Evolutionary conservation across 2,888 invertebrate genomes (phyloP), one percentile per base, ranked within the genome.

Genomic region (Tetragonula carbonaria): DNA sequence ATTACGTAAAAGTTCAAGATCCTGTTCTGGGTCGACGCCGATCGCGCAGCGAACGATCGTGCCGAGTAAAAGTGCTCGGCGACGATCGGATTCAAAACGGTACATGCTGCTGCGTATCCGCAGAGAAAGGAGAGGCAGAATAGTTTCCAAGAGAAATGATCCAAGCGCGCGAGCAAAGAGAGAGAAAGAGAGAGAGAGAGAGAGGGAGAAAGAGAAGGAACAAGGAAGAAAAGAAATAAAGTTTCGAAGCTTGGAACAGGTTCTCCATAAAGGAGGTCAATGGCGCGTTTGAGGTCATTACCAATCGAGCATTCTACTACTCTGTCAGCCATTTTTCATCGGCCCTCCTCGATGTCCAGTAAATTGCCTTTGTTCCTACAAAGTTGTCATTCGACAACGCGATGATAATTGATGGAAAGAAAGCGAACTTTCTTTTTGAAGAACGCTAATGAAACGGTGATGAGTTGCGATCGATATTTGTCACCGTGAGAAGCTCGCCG

Each of bases 281-380:
- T 91, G 90, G 91, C 90, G 89, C 80, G 91, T 93, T 93, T 90
- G 91, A 93, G 93, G 93, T 93, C 94, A 93, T 88, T 92, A 88
- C 90, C 92, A 91, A 91, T 91, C 85, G 66, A 62, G 45, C 45
- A 72, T 68, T 73, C 33, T 55, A 23, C 33, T 55, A 21, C 33
- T 4, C 38, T 6, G 21, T 67, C 14, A 57, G 21, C 38, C 53
- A 57, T 73, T 72, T 80, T 59, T 53, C 53, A 53, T 33, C 16
- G 2, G n/a, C 55, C 33, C 21, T 53, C 63, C 14, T 11, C 45
- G 14, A 50, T 2, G 4, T 11, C 11, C n/a, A 71, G 23, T 51
- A 68, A 28, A 74, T 53, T 53, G 8, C 21, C n/a, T 50, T 38
- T 53, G 21, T 67, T 76, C 73, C 21, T 33, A 6, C 8, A 8